phyloP scores from a whole-genome alignment of 1,140 invertebrate genomes.

The Drosophila pruinosa region DNA sequence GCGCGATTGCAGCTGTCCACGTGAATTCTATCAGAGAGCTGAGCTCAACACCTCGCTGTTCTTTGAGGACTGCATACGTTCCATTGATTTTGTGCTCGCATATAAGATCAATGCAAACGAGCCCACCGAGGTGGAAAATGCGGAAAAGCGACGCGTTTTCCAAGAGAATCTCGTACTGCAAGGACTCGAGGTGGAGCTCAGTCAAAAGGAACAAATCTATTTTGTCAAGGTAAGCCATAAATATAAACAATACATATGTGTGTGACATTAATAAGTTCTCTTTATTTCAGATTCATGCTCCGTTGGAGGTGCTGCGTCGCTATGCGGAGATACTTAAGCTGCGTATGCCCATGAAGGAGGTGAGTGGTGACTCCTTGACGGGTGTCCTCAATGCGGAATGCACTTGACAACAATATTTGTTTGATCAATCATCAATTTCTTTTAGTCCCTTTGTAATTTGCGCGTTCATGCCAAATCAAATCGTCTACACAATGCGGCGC shows the following conservation, averaged over 20 bases:
- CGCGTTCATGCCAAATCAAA: slow-evolving; percentile 64
- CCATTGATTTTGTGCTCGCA: slow-evolving; percentile 91
- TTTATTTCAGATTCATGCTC: slow-evolving; percentile 90
- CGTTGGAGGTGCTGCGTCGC: slow-evolving; percentile 91
- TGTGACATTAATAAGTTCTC: not conserved
- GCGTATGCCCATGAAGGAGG: slow-evolving; percentile 96
- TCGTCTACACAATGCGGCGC: slow-evolving; percentile 72
- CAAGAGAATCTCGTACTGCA: slow-evolving; percentile 87
- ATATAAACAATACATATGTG: not conserved
- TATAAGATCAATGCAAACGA: slow-evolving; percentile 86
- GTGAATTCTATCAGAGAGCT: slow-evolving; percentile 59
- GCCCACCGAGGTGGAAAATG: slow-evolving; percentile 77
- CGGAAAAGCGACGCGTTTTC: slow-evolving; percentile 84
- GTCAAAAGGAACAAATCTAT: slow-evolving; percentile 85
- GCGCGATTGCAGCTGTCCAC: slow-evolving; percentile 66
- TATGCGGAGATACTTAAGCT: slow-evolving; percentile 97
- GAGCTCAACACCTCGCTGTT: slow-evolving; percentile 84
- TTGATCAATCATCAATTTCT: slow-evolving; percentile 32
- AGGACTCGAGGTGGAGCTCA: slow-evolving; percentile 87
- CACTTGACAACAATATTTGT: not conserved
- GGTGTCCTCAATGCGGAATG: not conserved
- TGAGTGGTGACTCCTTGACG: slow-evolving; percentile 65
- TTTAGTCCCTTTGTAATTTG: slow-evolving; percentile 66
- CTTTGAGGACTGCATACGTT: slow-evolving; percentile 87
- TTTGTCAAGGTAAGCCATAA: slow-evolving; percentile 86